phyloP scores from a whole-genome alignment of 2,888 invertebrate species.

The Metalampra italica region DNA sequence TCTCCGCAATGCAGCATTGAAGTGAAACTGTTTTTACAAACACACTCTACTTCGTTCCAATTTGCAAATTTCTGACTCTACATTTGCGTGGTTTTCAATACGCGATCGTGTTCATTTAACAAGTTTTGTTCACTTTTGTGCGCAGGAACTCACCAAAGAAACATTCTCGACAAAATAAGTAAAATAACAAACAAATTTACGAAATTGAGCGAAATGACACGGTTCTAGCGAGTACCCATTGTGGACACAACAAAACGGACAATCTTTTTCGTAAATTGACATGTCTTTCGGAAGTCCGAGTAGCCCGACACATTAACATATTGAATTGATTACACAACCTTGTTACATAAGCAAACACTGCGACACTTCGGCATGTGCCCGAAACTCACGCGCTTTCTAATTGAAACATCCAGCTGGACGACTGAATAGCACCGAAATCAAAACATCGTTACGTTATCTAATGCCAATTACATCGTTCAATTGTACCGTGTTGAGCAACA shows the following conservation, averaged over 20 bases:
- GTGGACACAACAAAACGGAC: conserved; percentile 5
- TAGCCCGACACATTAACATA: conserved; percentile 43
- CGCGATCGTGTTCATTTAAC: neutral
- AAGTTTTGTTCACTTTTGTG: neutral
- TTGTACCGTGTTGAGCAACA: conserved; percentile 6
- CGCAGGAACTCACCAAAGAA: no score
- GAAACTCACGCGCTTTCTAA: conserved; percentile 59
- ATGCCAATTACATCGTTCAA: conserved; percentile 11
- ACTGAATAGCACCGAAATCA: conserved; percentile 21
- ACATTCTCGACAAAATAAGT: neutral
- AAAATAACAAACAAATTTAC: neutral
- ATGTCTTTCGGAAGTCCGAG: conserved; percentile 67
- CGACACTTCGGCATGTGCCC: conserved; percentile 57
- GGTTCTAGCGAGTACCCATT: conserved; percentile 2
- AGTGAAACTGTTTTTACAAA: conserved; percentile 29
- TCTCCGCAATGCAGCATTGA: neutral
- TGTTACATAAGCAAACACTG: conserved; percentile 44
- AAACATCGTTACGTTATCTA: conserved; percentile 16
- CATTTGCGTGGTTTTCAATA: neutral
- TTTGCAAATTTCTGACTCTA: conserved; percentile 50
- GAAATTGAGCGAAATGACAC: neutral
- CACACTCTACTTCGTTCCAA: conserved; percentile 45
- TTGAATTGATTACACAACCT: conserved; percentile 59
- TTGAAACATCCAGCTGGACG: conserved; percentile 28
- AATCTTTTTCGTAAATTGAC: conserved; percentile 31